These are phyloP conservation scores for Tyrophagus putrescentiae DNA, from an alignment of 1,140 invertebrate genomes.

Conservation along the genomic window DNA sequence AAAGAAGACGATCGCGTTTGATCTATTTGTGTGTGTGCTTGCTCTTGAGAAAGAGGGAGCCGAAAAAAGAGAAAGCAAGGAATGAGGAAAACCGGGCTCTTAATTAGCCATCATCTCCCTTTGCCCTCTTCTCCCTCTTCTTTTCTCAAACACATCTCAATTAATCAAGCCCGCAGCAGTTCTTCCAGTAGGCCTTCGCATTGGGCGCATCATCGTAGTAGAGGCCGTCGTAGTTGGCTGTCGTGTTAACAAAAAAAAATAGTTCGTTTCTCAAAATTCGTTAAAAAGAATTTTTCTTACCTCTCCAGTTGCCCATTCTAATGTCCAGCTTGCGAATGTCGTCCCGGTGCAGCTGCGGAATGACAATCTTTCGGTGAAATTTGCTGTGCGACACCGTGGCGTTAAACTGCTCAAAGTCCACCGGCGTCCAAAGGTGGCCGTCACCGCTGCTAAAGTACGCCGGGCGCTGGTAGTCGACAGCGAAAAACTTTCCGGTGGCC, in stretches of 20 bases:
- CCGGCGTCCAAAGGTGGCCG: constrained; percentile 21
- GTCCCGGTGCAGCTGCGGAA: constrained; percentile 23
- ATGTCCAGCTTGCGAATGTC: constrained; percentile 23
- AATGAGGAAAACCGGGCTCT: too few relatives aligned
- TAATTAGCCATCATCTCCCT: too few relatives aligned
- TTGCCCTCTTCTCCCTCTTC: too few relatives aligned
- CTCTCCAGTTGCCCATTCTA: constrained; percentile 24
- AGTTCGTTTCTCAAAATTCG: neutral
- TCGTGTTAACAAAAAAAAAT: neutral
- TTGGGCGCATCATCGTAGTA: constrained; percentile 23
- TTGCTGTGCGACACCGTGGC: constrained; percentile 19
- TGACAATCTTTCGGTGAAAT: constrained; percentile 23
- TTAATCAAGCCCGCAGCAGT: constrained; percentile 22
- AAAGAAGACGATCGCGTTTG: too few relatives aligned
- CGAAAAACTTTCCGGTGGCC: constrained; percentile 22
- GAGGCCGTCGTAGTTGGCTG: constrained; percentile 24
- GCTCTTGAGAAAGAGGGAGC: too few relatives aligned
- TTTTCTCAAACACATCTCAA: too few relatives aligned
- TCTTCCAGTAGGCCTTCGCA: constrained; percentile 24
- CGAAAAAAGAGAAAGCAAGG: too few relatives aligned
- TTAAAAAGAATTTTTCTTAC: constrained; percentile 8
- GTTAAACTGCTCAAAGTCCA: constrained; percentile 21
- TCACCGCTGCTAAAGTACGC: constrained; percentile 22
- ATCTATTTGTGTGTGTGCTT: too few relatives aligned
- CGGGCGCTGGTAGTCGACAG: constrained; percentile 22